Evolutionary conservation across 2,888 invertebrate genomes (phyloP).

Genomic region (Saturnia japonica): DNA sequence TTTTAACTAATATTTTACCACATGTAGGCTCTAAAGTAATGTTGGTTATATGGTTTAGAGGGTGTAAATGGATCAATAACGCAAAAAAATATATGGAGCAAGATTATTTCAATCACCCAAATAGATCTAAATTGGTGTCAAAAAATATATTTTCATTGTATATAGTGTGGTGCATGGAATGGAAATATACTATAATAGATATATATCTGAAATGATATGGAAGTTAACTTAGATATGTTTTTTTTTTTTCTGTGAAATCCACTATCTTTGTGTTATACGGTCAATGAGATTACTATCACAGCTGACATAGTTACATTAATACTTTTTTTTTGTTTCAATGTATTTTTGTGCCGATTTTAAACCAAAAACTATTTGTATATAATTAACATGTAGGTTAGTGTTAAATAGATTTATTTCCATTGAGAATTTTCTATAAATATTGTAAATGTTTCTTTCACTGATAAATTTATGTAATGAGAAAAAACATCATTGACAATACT

Average conservation of each 20-base stretch:
- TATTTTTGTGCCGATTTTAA: constrained; percentile 31
- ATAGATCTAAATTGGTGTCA: too few relatives aligned
- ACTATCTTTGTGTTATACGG: neutral
- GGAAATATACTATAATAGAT: too few relatives aligned
- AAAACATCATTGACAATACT: neutral
- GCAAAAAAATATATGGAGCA: too few relatives aligned
- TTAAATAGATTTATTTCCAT: constrained; percentile 25
- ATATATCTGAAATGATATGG: too few relatives aligned
- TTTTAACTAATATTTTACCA: too few relatives aligned
- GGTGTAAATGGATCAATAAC: too few relatives aligned
- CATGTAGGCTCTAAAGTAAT: too few relatives aligned
- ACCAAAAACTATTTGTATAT: constrained; percentile 60
- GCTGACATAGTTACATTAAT: neutral
- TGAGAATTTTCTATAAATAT: neutral
- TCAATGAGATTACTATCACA: neutral
- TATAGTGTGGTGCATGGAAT: too few relatives aligned
- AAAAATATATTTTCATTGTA: too few relatives aligned
- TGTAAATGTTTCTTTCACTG: neutral
- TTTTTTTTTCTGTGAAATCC: neutral
- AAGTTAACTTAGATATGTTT: too few relatives aligned
- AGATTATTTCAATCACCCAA: too few relatives aligned
- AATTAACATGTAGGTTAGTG: constrained; percentile 26
- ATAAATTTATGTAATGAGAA: neutral
- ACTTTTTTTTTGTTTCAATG: constrained; percentile 2
- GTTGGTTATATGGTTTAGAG: too few relatives aligned